Evolutionary conservation across 2,888 invertebrate genomes (phyloP).

Genomic region (Gastrophysa polygoni): DNA sequence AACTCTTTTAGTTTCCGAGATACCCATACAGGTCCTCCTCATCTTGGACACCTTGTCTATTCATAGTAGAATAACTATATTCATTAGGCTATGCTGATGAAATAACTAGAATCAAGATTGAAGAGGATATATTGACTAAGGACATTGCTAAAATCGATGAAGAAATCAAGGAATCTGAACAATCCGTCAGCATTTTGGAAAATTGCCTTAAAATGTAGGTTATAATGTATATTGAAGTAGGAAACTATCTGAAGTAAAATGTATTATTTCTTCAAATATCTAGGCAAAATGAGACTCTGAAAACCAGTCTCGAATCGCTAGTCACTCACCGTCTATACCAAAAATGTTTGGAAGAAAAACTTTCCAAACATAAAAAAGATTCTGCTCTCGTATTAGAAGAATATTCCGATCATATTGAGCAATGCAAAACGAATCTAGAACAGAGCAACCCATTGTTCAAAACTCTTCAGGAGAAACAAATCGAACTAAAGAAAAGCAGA

Average conservation of each 20-base stretch:
- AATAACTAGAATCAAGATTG: slow-evolving; percentile 19
- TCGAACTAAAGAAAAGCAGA: slow-evolving; percentile 18
- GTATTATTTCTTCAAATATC: too few relatives aligned
- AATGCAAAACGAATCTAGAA: slow-evolving; percentile 19
- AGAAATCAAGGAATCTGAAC: slow-evolving; percentile 19
- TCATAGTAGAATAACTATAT: too few relatives aligned
- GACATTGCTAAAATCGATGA: slow-evolving; percentile 21
- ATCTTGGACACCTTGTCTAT: too few relatives aligned
- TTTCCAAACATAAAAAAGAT: slow-evolving; percentile 18
- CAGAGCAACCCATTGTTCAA: slow-evolving; percentile 22
- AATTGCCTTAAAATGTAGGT: slow-evolving; percentile 23
- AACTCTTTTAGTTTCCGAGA: too few relatives aligned
- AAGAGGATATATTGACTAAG: slow-evolving; percentile 16
- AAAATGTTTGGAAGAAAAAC: slow-evolving; percentile 16
- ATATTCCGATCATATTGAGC: slow-evolving; percentile 12
- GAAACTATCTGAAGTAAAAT: too few relatives aligned
- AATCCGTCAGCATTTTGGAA: slow-evolving; percentile 18
- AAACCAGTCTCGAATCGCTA: slow-evolving; percentile 19
- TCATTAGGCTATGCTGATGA: slow-evolving; percentile 23
- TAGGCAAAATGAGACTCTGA: slow-evolving; percentile 18
- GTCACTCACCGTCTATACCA: slow-evolving; percentile 15
- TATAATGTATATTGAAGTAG: too few relatives aligned
- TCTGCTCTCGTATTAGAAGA: slow-evolving; percentile 17
- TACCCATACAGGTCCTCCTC: too few relatives aligned
- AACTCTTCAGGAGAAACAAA: slow-evolving; percentile 22